phyloP scores from a whole-genome alignment of 2,797 vertebrate species.

The Lepidocolaptes lacrymiger region DNA sequence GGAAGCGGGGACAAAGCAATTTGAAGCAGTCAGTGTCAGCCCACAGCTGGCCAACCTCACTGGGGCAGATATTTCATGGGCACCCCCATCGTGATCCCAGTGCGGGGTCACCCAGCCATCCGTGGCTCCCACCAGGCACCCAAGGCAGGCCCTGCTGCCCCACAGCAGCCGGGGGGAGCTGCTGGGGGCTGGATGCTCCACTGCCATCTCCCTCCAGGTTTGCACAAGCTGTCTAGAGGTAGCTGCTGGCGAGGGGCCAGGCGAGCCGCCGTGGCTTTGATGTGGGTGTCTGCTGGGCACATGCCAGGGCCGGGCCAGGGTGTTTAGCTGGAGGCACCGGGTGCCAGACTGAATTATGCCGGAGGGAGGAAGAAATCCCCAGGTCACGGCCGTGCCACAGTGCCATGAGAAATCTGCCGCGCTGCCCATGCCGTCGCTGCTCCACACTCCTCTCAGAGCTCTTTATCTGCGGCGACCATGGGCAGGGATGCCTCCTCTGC shows the following conservation, averaged over 20 bases:
- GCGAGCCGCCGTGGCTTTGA: background rate
- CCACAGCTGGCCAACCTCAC: background rate
- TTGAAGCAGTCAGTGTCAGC: background rate
- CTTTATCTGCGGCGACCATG: background rate
- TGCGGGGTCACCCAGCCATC: rapidly evolving
- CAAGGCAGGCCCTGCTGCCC: background rate
- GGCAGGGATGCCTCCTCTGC: background rate
- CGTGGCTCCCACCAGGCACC: background rate
- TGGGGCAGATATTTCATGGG: background rate
- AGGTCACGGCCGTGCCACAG: slow-evolving; percentile 23
- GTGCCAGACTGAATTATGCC: slow-evolving; percentile 28
- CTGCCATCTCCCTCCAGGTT: slow-evolving; percentile 6
- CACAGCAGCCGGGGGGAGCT: background rate
- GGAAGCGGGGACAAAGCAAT: background rate
- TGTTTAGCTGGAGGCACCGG: slow-evolving; percentile 11
- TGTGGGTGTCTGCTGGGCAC: slow-evolving; percentile 55
- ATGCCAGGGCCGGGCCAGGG: slow-evolving; percentile 28
- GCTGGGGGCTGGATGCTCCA: background rate
- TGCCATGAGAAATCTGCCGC: background rate
- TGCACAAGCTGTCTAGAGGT: slow-evolving; percentile 21
- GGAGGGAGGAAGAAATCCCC: background rate
- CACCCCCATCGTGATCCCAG: background rate
- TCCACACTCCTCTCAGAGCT: background rate
- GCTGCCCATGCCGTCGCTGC: background rate
- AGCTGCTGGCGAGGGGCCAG: slow-evolving; percentile 5